Percentiles rank a stretch among this genome's conserved stretches.
phyloP scores from a whole-genome alignment of 2,797 vertebrate genomes.

The Aeoliscus strigatus region DNA sequence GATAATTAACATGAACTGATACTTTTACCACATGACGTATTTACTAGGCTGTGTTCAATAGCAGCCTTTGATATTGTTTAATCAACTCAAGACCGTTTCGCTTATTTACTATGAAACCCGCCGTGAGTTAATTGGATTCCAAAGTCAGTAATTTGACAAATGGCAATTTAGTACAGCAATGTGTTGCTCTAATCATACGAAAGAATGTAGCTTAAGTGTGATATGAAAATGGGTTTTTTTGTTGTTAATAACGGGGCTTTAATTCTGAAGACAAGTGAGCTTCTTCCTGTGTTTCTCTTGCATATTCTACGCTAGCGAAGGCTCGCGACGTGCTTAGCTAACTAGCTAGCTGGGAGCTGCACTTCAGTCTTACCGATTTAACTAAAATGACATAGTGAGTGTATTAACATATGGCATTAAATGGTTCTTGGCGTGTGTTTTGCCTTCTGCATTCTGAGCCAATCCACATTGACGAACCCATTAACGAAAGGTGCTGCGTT shows the following conservation, averaged over 20 bases:
- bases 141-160: too few relatives aligned
- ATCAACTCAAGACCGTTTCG: too few relatives aligned
- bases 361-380: conserved; percentile 47
- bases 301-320: not conserved
- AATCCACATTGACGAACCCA: not conserved
- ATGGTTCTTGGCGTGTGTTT: conserved; percentile 11
- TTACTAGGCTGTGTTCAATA: too few relatives aligned
- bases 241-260: conserved; percentile 3
- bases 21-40: too few relatives aligned
- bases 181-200: too few relatives aligned
- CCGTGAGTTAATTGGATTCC: too few relatives aligned
- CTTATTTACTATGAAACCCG: too few relatives aligned
- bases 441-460: not conserved
- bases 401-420: conserved; percentile 37
- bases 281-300: not conserved
- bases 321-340: conserved; percentile 17
- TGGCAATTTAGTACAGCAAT: too few relatives aligned
- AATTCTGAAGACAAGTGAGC: conserved; percentile 15
- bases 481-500: conserved; percentile 29
- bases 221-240: too few relatives aligned
- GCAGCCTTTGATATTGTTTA: too few relatives aligned
- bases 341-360: conserved; percentile 38
- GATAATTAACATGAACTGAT: too few relatives aligned
- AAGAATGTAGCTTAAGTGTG: too few relatives aligned
- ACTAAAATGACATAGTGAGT: conserved; percentile 42